These are phyloP conservation scores for Daubentonia madagascariensis DNA, from an alignment of 2,113 vertebrate species.

Conservation along the genomic window DNA sequence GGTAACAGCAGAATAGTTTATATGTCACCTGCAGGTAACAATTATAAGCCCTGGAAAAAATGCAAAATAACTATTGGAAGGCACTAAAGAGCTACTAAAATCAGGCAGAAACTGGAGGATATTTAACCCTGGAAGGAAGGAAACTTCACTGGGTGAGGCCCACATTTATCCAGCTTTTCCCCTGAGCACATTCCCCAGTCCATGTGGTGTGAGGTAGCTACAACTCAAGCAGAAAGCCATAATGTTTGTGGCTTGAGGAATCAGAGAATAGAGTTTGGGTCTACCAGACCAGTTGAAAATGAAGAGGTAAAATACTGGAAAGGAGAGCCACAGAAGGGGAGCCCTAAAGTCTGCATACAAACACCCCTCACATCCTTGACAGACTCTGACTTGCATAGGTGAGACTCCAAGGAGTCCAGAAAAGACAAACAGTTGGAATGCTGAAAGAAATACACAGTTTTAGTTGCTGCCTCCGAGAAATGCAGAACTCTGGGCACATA, in stretches of 20 bases:
- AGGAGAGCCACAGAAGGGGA: background rate
- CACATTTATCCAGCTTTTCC: background rate
- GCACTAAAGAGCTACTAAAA: background rate
- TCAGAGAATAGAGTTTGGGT: background rate
- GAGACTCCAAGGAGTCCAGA: background rate
- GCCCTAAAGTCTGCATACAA: background rate
- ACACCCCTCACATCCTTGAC: background rate
- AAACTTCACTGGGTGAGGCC: background rate
- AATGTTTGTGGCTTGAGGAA: background rate
- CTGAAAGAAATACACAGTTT: background rate
- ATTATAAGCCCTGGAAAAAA: background rate
- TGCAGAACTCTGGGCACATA: background rate
- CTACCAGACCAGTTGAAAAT: background rate
- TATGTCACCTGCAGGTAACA: background rate
- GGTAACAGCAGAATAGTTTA: background rate
- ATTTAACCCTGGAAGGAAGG: background rate
- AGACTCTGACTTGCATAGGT: background rate
- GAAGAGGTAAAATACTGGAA: background rate
- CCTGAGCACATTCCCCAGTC: background rate
- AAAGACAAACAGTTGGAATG: background rate
- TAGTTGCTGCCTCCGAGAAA: background rate
- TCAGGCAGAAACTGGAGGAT: background rate
- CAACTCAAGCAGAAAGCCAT: background rate
- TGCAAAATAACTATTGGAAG: background rate
- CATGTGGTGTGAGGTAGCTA: background rate